These are phyloP conservation scores for Epistrophe grossulariae DNA, from an alignment of 2,888 invertebrate species.

Conservation along the genomic window DNA sequence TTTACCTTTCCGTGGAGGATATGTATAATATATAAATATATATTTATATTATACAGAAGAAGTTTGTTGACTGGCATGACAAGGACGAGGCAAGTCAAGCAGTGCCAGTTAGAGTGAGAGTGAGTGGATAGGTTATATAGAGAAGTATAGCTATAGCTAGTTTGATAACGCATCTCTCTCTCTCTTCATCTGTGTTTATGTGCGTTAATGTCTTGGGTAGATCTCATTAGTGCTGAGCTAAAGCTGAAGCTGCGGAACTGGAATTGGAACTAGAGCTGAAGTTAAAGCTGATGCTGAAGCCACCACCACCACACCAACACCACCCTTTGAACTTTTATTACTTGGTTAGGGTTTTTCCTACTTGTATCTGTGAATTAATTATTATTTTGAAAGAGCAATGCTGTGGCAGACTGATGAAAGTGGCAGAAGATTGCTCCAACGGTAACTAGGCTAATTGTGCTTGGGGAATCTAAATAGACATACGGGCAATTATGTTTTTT, in stretches of 20 bases:
- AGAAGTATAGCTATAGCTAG: conserved; percentile 7
- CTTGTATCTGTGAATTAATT: conserved; percentile 64
- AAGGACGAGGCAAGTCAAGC: neutral
- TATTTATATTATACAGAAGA: conserved; percentile 24
- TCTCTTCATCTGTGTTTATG: conserved; percentile 10
- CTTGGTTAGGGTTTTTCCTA: conserved; percentile 59
- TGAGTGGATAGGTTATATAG: neutral
- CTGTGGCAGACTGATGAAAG: conserved; percentile 48
- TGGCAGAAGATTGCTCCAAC: conserved; percentile 36
- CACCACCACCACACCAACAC: neutral
- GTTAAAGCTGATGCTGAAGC: neutral
- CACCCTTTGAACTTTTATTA: conserved; percentile 56
- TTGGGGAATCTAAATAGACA: conserved; percentile 42
- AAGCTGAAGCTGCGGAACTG: neutral
- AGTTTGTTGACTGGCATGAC: neutral
- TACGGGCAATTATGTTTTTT: conserved; percentile 43
- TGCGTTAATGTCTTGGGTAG: conserved; percentile 33
- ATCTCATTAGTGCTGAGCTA: conserved; percentile 55
- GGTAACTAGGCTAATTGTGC: conserved; percentile 50
- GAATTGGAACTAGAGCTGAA: neutral
- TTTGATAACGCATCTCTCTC: conserved; percentile 17
- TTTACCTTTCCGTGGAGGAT: neutral
- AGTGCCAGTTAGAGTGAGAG: neutral
- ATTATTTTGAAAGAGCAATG: conserved; percentile 65
- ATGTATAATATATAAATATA: neutral